Evolutionary conservation across 1,140 invertebrate species (phyloP).

Genomic region (Drosophila bipectinata): DNA sequence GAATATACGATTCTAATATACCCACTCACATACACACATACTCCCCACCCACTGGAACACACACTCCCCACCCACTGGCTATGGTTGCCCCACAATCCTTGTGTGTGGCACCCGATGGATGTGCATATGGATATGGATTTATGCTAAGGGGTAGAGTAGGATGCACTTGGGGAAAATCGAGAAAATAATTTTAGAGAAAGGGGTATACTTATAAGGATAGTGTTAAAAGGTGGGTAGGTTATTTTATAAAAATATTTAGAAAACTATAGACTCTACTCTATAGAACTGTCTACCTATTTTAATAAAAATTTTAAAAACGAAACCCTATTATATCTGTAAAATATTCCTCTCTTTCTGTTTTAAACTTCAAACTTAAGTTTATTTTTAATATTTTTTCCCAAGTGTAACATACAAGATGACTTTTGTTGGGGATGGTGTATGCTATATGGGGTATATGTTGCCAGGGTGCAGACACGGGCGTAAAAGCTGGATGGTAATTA

Average conservation of each 20-base stretch:
- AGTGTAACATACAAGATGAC: conserved; percentile 30
- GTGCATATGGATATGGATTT: conserved; percentile 40
- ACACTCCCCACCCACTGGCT: conserved; percentile 4
- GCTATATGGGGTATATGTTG: conserved; percentile 1
- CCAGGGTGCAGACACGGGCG: conserved; percentile 54
- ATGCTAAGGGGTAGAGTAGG: conserved; percentile 10
- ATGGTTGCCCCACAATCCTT: conserved; percentile 50
- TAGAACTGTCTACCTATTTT: no score
- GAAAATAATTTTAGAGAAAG: background rate
- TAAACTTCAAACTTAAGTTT: no score
- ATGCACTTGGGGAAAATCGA: conserved; percentile 21
- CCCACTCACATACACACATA: conserved; percentile 28
- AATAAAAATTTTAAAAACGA: no score
- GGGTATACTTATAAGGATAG: no score
- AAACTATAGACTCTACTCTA: no score
- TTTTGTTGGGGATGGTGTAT: conserved; percentile 4
- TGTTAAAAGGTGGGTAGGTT: no score
- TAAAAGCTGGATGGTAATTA: conserved; percentile 78
- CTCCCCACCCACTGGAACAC: conserved; percentile 4
- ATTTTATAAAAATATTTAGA: no score
- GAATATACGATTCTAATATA: conserved; percentile 56
- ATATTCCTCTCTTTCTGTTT: no score
- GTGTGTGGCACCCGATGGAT: conserved; percentile 55
- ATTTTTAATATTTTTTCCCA: background rate
- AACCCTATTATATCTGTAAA: no score